Percentiles rank a stretch among this genome's conserved stretches.
These are phyloP conservation scores for Crocidura indochinensis DNA, from an alignment of 2,797 vertebrate genomes.

Conservation along the genomic window DNA sequence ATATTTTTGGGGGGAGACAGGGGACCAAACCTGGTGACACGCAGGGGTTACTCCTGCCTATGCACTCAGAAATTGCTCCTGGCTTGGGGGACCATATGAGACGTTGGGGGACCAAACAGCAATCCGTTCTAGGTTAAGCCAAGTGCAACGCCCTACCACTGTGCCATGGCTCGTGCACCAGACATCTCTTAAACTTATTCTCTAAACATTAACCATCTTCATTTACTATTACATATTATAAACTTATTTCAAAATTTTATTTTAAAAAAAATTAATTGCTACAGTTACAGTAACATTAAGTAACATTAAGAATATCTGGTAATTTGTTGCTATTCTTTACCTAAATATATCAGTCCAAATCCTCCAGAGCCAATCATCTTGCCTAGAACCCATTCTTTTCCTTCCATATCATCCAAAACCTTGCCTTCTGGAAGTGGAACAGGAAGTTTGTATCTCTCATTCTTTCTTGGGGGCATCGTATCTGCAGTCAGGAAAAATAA, in stretches of 20 bases:
- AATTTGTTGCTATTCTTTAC: conserved; percentile 89
- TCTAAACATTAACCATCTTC: conserved; percentile 37
- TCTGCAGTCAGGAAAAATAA: conserved; percentile 70
- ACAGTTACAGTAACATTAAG: not conserved
- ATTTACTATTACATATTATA: not conserved
- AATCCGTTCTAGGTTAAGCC: no score
- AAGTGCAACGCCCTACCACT: no score
- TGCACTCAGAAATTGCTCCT: no score
- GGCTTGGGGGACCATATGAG: no score
- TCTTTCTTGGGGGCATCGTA: conserved; percentile 92
- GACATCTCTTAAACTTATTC: conserved; percentile 16
- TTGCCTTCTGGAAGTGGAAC: conserved; percentile 93
- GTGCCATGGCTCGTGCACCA: not conserved
- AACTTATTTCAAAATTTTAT: conserved; percentile 38
- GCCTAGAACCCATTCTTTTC: conserved; percentile 94
- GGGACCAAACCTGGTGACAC: no score
- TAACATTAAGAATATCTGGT: not conserved
- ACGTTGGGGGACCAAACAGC: no score
- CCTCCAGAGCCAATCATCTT: conserved; percentile 95
- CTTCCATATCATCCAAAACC: conserved; percentile 92
- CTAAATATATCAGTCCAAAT: conserved; percentile 96
- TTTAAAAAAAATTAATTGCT: conserved; percentile 40
- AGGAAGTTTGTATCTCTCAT: conserved; percentile 89
- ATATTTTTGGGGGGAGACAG: no score
- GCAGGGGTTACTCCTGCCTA: no score